Evolutionary conservation across 64 coral and sea anemone species (phyloP), one percentile per base, ranked within the genome.

Genomic region (Montipora capricornis): DNA sequence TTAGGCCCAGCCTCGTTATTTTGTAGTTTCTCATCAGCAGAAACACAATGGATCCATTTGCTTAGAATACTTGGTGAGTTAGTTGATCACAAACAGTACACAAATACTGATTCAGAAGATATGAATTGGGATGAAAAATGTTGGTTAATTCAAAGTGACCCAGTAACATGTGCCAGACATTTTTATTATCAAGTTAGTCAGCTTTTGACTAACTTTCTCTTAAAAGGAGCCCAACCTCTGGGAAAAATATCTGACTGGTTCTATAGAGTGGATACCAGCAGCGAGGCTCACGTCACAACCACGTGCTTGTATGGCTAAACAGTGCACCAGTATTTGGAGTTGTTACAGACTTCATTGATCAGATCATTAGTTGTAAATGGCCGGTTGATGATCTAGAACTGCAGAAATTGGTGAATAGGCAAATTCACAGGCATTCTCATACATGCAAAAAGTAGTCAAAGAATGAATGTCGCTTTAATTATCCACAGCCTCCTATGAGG

Each of bases 11-110:
- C 73, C 26, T 10, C 24, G 4, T 87, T 71, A 49, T 92, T 86
- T 92, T 92, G 91, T 67, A 92, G 91, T 92, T 92, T 92, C 73
- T 92, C 91, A 92, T 92, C 91, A 92, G 91, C 91, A 85, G 91
- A 92, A 92, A 92, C 91, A 92, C 91, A 92, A 49, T 64, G 60
- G 60, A 64, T 64, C 8, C 61, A 69, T 70, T 49, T 86, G 8
- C 61, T 86, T 59, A 86, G 82, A 86, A 86, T 86, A 67, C 61
- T 86, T 69, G 22, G 61, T 48, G 8, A 86, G 37, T 12, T 86
- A 22, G 61, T 86, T 10, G 82, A 69, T 68, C 2, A 89, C 17
- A 89, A 78, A 74, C 1, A 77, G 48, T 89, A 77, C 51, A 77
- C 73, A 4, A 48, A 76, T 57, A 53, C 17, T 74, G 44, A 76